Percentiles rank a stretch among this genome's conserved stretches.
phyloP scores from a whole-genome alignment of 1,140 invertebrate species.

The Saccostrea cuccullata region DNA sequence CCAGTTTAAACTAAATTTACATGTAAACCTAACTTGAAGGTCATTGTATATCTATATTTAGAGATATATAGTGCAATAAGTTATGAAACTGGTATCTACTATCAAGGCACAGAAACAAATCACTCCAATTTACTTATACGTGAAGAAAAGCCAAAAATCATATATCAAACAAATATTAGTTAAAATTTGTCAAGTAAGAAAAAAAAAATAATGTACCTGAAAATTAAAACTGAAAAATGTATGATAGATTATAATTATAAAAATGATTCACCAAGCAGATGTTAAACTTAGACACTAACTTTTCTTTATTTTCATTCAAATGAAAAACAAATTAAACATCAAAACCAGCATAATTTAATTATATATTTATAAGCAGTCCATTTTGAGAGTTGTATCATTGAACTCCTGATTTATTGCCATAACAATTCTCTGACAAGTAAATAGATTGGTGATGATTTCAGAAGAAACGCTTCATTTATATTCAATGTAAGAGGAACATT shows the following conservation, averaged over 20 bases:
- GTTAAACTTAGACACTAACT: background rate
- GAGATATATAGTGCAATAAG: too few relatives aligned
- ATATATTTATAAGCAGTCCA: background rate
- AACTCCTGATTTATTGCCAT: background rate
- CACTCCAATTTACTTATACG: too few relatives aligned
- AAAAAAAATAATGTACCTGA: background rate
- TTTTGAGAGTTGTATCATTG: background rate
- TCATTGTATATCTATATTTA: too few relatives aligned
- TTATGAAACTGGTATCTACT: too few relatives aligned
- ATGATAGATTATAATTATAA: background rate
- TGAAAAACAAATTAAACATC: background rate
- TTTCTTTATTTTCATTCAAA: background rate
- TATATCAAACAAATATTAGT: too few relatives aligned
- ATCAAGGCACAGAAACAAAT: too few relatives aligned
- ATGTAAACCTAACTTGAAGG: too few relatives aligned
- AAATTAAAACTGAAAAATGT: background rate
- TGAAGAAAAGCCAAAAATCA: too few relatives aligned
- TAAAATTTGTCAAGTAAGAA: too few relatives aligned
- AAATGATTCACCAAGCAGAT: background rate
- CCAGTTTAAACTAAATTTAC: too few relatives aligned
- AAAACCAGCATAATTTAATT: background rate
- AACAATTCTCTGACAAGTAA: constrained; percentile 7
- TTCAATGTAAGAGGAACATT: background rate
- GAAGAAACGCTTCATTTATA: background rate
- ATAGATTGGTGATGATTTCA: too few relatives aligned